phyloP scores from a whole-genome alignment of 2,888 invertebrate genomes.

The Heliconius erato region DNA sequence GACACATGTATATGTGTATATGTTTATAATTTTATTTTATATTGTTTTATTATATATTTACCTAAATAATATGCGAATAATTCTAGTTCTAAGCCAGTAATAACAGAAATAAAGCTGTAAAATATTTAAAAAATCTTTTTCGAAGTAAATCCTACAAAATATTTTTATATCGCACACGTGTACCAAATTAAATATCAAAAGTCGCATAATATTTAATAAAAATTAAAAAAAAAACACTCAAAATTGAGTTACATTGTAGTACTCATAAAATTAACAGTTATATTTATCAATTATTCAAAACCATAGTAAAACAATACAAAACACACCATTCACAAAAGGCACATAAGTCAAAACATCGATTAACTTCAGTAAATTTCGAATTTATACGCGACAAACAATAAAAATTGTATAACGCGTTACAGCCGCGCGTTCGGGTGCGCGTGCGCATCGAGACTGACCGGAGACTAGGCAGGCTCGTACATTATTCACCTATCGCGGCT shows the following conservation, averaged over 20 bases:
- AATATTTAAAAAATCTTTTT: background rate
- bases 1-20: background rate
- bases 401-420: constrained; percentile 54
- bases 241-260: background rate
- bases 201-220: background rate
- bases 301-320: constrained; percentile 55
- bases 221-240: background rate
- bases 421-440: constrained; percentile 74
- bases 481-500: constrained; percentile 66
- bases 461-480: constrained; percentile 67
- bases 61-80: background rate
- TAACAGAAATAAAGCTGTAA: background rate
- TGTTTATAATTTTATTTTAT: background rate
- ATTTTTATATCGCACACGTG: background rate
- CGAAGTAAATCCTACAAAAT: background rate
- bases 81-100: background rate
- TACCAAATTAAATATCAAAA: background rate
- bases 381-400: constrained; percentile 67
- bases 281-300: background rate
- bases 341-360: constrained; percentile 68
- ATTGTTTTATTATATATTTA: background rate
- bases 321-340: constrained; percentile 57
- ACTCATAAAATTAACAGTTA: background rate
- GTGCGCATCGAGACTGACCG: constrained; percentile 82
- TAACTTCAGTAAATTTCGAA: constrained; percentile 72